Conservation (phyloP, 2,113 vertebrate genomes). For the Arenaria interpres region DNA sequence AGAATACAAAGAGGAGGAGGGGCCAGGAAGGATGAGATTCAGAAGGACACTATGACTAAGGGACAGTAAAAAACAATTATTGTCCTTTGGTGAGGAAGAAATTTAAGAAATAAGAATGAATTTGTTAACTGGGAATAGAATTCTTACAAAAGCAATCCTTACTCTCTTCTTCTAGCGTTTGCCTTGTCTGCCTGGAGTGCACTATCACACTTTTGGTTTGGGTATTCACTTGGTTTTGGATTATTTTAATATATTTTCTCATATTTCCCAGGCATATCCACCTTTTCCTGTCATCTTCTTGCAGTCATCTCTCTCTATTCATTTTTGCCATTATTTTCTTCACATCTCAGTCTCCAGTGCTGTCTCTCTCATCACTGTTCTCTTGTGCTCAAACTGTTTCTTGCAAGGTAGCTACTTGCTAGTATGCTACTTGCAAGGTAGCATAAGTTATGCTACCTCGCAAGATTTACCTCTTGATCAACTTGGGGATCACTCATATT, state of each 20-base stretch:
- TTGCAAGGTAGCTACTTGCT: too few species aligned
- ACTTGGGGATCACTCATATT: neutral
- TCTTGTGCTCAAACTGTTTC: neutral
- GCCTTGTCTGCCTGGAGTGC: neutral
- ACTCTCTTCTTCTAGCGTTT: neutral
- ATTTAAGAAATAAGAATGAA: neutral
- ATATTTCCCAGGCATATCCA: neutral
- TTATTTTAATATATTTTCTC: neutral
- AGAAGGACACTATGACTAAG: neutral
- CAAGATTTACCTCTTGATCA: neutral
- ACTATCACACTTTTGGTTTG: neutral
- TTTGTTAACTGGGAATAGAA: neutral
- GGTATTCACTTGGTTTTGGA: neutral
- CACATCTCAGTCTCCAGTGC: neutral
- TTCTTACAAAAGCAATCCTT: neutral
- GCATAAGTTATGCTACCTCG: neutral
- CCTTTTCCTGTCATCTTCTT: neutral
- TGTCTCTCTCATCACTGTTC: neutral
- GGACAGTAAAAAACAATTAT: neutral
- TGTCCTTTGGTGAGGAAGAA: neutral
- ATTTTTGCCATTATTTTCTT: neutral
- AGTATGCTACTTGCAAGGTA: neutral
- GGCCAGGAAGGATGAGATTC: neutral
- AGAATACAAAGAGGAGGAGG: neutral
- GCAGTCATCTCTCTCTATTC: neutral